These are phyloP conservation scores for Calosoma granatense DNA, from an alignment of 1,140 invertebrate species.

Conservation along the genomic window DNA sequence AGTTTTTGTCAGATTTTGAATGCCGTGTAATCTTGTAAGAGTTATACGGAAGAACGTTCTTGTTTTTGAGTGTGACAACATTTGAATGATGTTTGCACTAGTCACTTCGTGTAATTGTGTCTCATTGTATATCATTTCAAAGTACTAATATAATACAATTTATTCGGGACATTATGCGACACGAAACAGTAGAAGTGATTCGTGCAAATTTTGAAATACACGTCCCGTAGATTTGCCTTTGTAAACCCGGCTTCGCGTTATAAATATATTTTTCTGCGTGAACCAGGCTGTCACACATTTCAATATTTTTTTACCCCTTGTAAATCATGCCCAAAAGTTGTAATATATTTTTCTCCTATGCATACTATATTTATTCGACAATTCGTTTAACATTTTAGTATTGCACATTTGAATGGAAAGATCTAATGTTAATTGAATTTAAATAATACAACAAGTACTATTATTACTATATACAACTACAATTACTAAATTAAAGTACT, in stretches of 20 bases:
- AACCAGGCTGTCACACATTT: background rate
- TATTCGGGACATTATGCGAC: background rate
- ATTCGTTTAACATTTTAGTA: constrained; percentile 3
- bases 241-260: constrained; percentile 11
- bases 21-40: background rate
- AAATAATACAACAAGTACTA: too few relatives aligned
- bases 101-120: too few relatives aligned
- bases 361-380: background rate
- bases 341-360: constrained; percentile 5
- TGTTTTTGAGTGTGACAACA: background rate
- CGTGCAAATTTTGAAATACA: constrained; percentile 4
- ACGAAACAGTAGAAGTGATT: background rate
- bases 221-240: constrained; percentile 13
- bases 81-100: background rate
- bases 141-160: background rate
- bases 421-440: too few relatives aligned
- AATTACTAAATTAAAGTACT: background rate
- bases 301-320: constrained; percentile 2
- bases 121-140: constrained; percentile 3
- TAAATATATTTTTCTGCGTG: constrained; percentile 9
- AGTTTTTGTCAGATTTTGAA: background rate
- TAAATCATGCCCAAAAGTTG: constrained; percentile 6
- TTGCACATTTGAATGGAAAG: background rate
- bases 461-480: background rate
- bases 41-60: background rate